These are phyloP conservation scores for Agrochola litura DNA, from an alignment of 2,888 invertebrate species.

Conservation along the genomic window DNA sequence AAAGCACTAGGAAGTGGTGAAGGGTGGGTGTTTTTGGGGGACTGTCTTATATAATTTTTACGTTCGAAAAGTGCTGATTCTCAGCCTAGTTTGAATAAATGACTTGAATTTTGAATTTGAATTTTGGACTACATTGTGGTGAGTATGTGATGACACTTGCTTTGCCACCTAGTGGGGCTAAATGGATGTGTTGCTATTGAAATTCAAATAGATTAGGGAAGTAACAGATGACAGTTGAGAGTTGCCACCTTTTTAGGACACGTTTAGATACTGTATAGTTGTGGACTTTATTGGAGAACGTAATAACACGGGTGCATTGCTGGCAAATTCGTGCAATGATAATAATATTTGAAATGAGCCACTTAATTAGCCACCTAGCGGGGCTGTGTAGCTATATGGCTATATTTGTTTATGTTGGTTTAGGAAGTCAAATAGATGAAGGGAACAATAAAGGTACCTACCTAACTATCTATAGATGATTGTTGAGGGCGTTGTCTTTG, in stretches of 20 bases:
- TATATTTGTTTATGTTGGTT: conserved; percentile 1
- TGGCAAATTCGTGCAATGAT: conserved; percentile 30
- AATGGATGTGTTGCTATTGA: not conserved
- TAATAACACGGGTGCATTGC: conserved; percentile 42
- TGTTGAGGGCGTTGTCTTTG: not conserved
- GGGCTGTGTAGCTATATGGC: not conserved
- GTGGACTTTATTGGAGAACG: not conserved
- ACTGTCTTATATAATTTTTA: too few species aligned
- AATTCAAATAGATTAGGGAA: not conserved
- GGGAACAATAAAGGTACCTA: not conserved
- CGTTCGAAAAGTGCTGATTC: too few species aligned
- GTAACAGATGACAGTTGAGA: not conserved
- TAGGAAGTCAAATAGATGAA: not conserved
- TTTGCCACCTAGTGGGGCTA: conserved; percentile 15
- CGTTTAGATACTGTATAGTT: not conserved
- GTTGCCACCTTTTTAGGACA: not conserved
- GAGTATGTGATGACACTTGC: not conserved
- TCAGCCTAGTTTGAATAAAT: too few species aligned
- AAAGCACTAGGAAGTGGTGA: too few species aligned
- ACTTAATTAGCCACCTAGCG: conserved; percentile 26
- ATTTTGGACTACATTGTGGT: too few species aligned
- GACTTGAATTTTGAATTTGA: too few species aligned
- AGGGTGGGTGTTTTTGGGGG: too few species aligned
- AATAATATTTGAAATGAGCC: conserved; percentile 48
- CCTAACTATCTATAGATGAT: not conserved